phyloP scores from a whole-genome alignment of 2,113 vertebrate genomes.

The Trogon melanurus region DNA sequence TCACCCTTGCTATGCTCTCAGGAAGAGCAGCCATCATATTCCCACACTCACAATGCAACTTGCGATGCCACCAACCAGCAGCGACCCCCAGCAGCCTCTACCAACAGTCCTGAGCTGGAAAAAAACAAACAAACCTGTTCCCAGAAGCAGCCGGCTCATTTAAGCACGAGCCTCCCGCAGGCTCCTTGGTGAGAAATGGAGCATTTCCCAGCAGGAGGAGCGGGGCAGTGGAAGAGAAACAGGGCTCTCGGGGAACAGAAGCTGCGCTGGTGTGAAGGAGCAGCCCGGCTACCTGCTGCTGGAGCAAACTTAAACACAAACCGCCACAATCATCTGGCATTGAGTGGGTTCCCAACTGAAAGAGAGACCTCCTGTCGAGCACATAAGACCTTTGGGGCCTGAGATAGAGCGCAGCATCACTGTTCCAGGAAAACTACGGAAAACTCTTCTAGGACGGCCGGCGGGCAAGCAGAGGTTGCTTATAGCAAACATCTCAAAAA shows the following conservation, averaged over 20 bases:
- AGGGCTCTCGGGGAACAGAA: neutral
- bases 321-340: neutral
- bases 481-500: neutral
- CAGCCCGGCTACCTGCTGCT: slow-evolving; percentile 4
- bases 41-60: neutral
- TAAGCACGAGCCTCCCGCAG: neutral
- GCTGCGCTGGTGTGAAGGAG: neutral
- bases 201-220: slow-evolving; percentile 62
- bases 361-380: neutral
- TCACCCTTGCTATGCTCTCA: neutral
- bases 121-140: neutral
- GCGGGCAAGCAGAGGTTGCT: neutral
- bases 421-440: neutral
- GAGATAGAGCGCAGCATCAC: neutral
- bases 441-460: neutral
- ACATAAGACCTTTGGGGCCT: neutral
- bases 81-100: neutral
- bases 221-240: neutral
- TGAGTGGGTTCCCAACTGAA: neutral
- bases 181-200: slow-evolving; percentile 54
- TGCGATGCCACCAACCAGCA: neutral
- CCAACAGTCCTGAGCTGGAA: neutral
- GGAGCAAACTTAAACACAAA: slow-evolving; percentile 3
- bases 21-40: neutral
- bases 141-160: slow-evolving; percentile 8